Percentiles rank a stretch among this genome's conserved stretches.
Conservation (phyloP, 1,140 invertebrate species). For the Conopomorpha cramerella region DNA sequence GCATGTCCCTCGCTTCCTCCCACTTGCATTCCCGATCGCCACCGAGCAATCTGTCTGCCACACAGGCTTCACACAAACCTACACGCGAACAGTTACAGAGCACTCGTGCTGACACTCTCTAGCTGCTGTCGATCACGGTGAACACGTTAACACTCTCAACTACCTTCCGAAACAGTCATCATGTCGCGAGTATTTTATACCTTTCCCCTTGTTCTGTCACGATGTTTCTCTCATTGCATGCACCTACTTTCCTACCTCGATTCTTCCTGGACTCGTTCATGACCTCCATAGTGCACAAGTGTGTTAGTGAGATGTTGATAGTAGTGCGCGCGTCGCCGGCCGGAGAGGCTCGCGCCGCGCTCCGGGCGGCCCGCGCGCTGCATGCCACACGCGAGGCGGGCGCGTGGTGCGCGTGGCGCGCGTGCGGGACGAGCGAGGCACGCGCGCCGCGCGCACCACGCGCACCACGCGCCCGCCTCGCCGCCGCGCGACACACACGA, state of each 20-base stretch:
- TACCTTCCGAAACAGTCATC: constrained; percentile 40
- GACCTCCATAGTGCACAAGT: constrained; percentile 33
- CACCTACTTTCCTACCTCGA: constrained; percentile 29
- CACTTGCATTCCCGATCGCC: not conserved
- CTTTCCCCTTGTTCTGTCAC: constrained; percentile 54
- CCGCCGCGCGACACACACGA: constrained; percentile 33
- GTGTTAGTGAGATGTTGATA: constrained; percentile 21
- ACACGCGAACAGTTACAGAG: no score
- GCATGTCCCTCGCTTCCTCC: not conserved
- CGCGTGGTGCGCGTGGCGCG: constrained; percentile 28
- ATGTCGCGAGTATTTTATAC: constrained; percentile 58
- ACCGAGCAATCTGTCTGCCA: no score
- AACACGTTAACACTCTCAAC: no score
- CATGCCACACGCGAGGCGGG: constrained; percentile 38
- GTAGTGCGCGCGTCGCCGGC: constrained; percentile 17
- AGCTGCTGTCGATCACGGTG: no score
- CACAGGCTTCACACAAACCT: no score
- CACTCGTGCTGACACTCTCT: not conserved
- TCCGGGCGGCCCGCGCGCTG: constrained; percentile 21
- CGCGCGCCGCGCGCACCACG: constrained; percentile 6
- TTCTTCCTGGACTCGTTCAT: constrained; percentile 24
- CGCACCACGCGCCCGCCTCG: constrained; percentile 11
- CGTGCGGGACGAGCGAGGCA: constrained; percentile 10
- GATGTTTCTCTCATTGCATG: constrained; percentile 48
- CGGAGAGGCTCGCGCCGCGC: constrained; percentile 1